Evolutionary conservation across 2,797 vertebrate genomes (phyloP), one percentile per base, ranked within the genome.

Genomic region (Pseudocheirus occidentalis): DNA sequence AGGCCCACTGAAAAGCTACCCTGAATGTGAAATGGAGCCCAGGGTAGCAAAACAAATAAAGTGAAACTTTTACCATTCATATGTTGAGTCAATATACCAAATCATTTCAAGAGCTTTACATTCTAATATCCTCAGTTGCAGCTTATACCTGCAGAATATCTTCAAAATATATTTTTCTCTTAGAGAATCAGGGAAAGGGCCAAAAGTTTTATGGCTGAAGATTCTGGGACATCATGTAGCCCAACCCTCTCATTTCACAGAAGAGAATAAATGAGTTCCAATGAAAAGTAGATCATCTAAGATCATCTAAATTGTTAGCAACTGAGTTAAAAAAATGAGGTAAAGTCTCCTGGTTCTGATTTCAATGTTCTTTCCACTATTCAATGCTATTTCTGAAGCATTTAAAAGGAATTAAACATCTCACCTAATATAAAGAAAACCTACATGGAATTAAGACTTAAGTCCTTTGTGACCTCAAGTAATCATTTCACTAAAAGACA

Each of bases 401-500:
- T 73, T n/a, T 73, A 6, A 46, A 81, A 81, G 18, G 18, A 81
- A 81, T 11, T 81, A 9, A 4, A n/a, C 73, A 81, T 81, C 7
- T 81, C 2, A 27, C 40, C 40, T 73, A 27, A 87, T 9, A 87
- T 87, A 50, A 87, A 87, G 46, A 27, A 27, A 34, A 7, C 10
- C 3, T 87, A 50, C 2, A 81, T 24, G 18, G n/a, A 46, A 81
- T 40, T 21, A 46, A 46, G 66, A 46, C 24, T 93, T 55, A 95
- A 94, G 95, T 91, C 31, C 89, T 95, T 40, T 73, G 90, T 93
- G 93, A 90, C 28, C 92, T 55, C 89, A 91, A 94, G 93, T 95
- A 93, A 94, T 96, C 93, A 96, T 95, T 96, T 96, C 95, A 58
- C 21, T 50, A 58, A 91, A 93, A 96, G 89, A 62, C 89, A 50